Base-by-base conservation (phyloP, 2,113 vertebrate genomes). In the Nannospalax galili region DNA sequence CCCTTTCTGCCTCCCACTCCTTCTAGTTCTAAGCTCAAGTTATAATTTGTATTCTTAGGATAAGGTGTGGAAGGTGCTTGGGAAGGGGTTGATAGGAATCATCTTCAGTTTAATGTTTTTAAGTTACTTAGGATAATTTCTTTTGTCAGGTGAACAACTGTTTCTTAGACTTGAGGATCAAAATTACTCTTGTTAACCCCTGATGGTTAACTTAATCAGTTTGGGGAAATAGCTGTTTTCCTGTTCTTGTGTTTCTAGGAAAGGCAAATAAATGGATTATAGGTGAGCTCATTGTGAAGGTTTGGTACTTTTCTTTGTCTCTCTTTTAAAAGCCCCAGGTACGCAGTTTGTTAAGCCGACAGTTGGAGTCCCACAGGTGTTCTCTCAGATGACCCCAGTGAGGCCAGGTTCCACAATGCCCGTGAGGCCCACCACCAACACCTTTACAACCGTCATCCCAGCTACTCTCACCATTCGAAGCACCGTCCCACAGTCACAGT, bases 391-490 rank as follows among this genome's bases (percentile, higher is more conserved):
- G 97, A 96, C 98, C 89, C 99, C 99, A 84, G 98, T 99, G 96
- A 98, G 98, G 84, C 93, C 98, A 3, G 98, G 97, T 58, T 86
- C 98, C 2, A 90, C 98, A 5, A 96, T 98, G 95, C 98, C 98
- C 4, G 98, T 98, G 93, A 97, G 98, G 62, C 98, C 98, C 70
- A 95, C 97, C 79, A 95, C 98, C 96, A 99, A 98, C 96, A 97
- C 99, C 87, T 99, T 99, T 97, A 98, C 99, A 60, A 98, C 99
- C 0, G 98, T 99, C 97, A 99, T 99, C 82, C 99, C 99, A 1
- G 98, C 99, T 96, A 99, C 99, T 1, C 98, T 99, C 8, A 99
- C 99, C 96, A 98, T 99, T 97, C 98, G 98, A 81, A 99, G 98
- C 98, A 98, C 98, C 22, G 98, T 97, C 28, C 98, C 99, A 0